Conservation (phyloP, 2,888 invertebrate genomes). For the Orchestes rusci region DNA sequence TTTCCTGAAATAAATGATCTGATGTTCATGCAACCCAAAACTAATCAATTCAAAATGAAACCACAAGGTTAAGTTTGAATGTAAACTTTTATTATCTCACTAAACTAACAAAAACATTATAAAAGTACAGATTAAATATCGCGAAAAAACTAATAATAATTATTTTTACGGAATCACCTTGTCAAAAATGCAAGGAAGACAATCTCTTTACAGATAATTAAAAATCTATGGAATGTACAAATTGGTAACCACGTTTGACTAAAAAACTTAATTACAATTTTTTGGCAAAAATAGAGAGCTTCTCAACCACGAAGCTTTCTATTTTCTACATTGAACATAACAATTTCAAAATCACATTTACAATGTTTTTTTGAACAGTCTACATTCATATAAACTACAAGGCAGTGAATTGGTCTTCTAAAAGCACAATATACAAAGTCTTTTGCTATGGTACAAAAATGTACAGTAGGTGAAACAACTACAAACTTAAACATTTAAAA, state of each 20-base stretch:
- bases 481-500: constrained; percentile 12
- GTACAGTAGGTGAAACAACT: neutral
- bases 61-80: constrained; percentile 19
- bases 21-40: too few species aligned
- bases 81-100: constrained; percentile 26
- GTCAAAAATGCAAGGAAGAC: constrained; percentile 21
- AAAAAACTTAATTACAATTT: constrained; percentile 26
- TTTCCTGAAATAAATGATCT: too few species aligned
- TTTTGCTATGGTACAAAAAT: constrained; percentile 4
- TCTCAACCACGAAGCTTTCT: too few species aligned
- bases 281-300: too few species aligned
- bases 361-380: neutral
- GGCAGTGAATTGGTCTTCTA: constrained; percentile 3
- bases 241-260: constrained; percentile 39
- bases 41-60: too few species aligned
- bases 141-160: constrained; percentile 31
- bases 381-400: neutral
- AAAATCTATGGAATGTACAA: constrained; percentile 23
- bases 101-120: constrained; percentile 32
- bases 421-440: constrained; percentile 6
- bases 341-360: too few species aligned
- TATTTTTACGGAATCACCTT: constrained; percentile 30
- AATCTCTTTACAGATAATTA: constrained; percentile 16
- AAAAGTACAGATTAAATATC: constrained; percentile 37
- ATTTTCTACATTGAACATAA: too few species aligned